phyloP scores from a whole-genome alignment of 2,113 vertebrate species.

The Reinhardtius hippoglossoides region DNA sequence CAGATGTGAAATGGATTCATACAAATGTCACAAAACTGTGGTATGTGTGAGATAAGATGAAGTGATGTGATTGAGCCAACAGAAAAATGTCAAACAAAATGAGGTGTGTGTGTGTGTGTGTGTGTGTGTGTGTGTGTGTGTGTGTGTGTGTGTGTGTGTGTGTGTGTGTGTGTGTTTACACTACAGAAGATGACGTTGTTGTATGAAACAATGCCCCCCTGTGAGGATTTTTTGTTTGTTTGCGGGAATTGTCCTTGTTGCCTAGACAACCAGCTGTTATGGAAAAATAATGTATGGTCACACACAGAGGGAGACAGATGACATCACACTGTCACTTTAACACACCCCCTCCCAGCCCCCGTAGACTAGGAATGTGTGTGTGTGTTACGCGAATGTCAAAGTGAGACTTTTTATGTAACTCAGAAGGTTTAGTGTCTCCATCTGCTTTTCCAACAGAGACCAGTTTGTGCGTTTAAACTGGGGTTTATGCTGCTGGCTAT shows the following conservation, averaged over 20 bases:
- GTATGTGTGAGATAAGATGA: neutral
- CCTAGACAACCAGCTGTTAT: slow-evolving; percentile 72
- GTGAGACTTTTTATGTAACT: slow-evolving; percentile 26
- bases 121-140: no score
- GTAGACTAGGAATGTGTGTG: slow-evolving; percentile 50
- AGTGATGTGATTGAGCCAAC: slow-evolving; percentile 14
- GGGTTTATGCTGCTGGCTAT: neutral
- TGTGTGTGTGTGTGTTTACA: slow-evolving; percentile 36
- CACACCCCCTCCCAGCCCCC: slow-evolving; percentile 19
- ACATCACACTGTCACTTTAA: slow-evolving; percentile 48
- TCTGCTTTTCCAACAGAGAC: neutral
- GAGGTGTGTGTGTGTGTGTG: no score
- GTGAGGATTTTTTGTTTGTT: slow-evolving; percentile 46
- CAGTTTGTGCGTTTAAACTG: neutral
- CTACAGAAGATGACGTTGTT: slow-evolving; percentile 50
- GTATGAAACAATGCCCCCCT: slow-evolving; percentile 57
- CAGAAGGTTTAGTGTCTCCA: slow-evolving; percentile 10
- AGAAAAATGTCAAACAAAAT: slow-evolving; percentile 8
- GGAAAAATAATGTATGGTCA: slow-evolving; percentile 42
- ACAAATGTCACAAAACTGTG: neutral
- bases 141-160: neutral
- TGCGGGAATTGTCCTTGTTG: slow-evolving; percentile 69
- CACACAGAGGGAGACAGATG: slow-evolving; percentile 34
- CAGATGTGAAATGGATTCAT: slow-evolving; percentile 26
- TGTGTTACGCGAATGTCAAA: slow-evolving; percentile 25